Percentiles rank a stretch among this genome's conserved stretches.
Conservation (phyloP, 2,797 vertebrate genomes). For the Pseudotriccus pelzelni region DNA sequence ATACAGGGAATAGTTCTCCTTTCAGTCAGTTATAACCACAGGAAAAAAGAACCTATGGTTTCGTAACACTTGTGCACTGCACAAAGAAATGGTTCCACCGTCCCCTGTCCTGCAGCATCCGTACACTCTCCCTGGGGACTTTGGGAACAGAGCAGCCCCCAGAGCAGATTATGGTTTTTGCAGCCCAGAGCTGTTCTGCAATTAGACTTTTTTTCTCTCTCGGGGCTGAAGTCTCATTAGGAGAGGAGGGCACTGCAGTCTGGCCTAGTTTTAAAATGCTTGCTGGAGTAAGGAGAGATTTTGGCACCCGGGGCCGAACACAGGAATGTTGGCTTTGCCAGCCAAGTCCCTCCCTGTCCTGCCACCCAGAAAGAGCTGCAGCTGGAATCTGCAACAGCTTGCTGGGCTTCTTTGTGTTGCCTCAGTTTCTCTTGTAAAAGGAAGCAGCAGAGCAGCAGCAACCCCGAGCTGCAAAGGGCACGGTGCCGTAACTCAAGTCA, state of each 20-base stretch:
- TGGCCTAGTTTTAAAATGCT: slow-evolving; percentile 1
- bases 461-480: background rate
- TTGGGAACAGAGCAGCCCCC: background rate
- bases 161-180: slow-evolving; percentile 12
- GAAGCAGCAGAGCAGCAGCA: background rate
- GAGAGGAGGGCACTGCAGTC: background rate
- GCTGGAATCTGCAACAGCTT: background rate
- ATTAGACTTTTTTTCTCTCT: background rate
- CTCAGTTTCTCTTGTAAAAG: background rate
- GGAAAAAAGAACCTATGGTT: background rate
- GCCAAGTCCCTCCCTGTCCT: background rate
- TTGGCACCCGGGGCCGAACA: rapidly evolving
- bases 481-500: background rate
- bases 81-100: background rate
- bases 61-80: rapidly evolving
- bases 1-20: background rate
- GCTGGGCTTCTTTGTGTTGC: background rate
- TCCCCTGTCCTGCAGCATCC: background rate
- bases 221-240: background rate
- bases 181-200: background rate
- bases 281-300: background rate
- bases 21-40: background rate
- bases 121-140: background rate
- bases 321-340: background rate
- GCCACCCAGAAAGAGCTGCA: background rate